Evolutionary conservation across 2,888 invertebrate genomes (phyloP).

Genomic region (Temnothorax rugatulus): DNA sequence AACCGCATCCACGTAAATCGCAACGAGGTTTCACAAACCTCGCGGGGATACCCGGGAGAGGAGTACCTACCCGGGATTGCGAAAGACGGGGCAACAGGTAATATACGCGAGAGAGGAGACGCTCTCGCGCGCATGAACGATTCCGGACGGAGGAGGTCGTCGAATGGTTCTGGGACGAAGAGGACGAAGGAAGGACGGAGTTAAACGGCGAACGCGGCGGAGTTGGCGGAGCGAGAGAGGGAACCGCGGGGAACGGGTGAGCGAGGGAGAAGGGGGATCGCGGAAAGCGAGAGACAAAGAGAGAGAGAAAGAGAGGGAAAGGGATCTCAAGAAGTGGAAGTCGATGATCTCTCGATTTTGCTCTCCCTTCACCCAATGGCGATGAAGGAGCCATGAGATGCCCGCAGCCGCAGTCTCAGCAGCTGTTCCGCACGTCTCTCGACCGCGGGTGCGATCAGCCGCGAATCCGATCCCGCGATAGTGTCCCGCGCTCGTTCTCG

Average conservation of each 20-base stretch:
- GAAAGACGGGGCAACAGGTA: conserved; percentile 70
- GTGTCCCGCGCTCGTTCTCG: conserved; percentile 30
- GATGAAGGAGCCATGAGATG: conserved; percentile 75
- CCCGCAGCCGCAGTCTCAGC: conserved; percentile 79
- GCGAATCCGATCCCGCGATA: conserved; percentile 33
- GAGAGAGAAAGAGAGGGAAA: conserved; percentile 50
- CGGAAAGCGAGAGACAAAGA: conserved; percentile 30
- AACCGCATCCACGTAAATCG: conserved; percentile 23
- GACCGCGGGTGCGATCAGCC: conserved; percentile 63
- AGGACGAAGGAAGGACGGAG: conserved; percentile 58
- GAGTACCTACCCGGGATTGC: conserved; percentile 64
- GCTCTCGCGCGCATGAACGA: conserved; percentile 69
- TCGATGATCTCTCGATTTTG: conserved; percentile 82
- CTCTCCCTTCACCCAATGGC: conserved; percentile 81
- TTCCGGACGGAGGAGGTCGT: conserved; percentile 58
- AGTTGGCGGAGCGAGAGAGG: conserved; percentile 43
- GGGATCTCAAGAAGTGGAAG: conserved; percentile 70
- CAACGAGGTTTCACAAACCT: conserved; percentile 24
- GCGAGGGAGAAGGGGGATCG: conserved; percentile 31
- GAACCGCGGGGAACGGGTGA: conserved; percentile 5
- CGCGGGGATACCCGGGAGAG: conserved; percentile 51
- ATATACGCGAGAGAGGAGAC: conserved; percentile 52
- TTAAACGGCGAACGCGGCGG: conserved; percentile 31
- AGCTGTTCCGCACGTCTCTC: conserved; percentile 75
- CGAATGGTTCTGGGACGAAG: conserved; percentile 60